Evolutionary conservation across 2,888 invertebrate species (phyloP).

Genomic region (Unio pictorum): DNA sequence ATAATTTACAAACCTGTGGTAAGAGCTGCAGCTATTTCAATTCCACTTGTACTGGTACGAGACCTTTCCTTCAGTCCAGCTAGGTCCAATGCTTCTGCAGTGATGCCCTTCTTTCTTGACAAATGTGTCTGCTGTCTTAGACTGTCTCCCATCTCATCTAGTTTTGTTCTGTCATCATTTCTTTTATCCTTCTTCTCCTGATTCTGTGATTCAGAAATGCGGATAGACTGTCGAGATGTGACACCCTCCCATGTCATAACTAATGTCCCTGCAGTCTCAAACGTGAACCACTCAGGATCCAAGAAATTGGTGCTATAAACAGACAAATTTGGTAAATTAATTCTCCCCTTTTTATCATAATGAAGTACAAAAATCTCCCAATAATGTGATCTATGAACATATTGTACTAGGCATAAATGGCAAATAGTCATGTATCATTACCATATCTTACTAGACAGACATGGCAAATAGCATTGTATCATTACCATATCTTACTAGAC

Average conservation of each 20-base stretch:
- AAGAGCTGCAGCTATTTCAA: slow-evolving; percentile 68
- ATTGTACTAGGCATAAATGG: too few species aligned
- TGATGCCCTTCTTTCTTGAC: slow-evolving; percentile 8
- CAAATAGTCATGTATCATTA: too few species aligned
- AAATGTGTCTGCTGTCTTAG: background rate
- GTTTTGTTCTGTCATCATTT: too few species aligned
- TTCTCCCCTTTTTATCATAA: too few species aligned
- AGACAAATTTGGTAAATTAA: background rate
- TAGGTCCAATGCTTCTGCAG: slow-evolving; percentile 36
- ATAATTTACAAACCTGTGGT: slow-evolving; percentile 53
- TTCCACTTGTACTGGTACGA: slow-evolving; percentile 52
- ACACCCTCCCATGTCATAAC: slow-evolving; percentile 67
- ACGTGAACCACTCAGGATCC: slow-evolving; percentile 70
- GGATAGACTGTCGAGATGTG: slow-evolving; percentile 41
- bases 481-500: too few species aligned
- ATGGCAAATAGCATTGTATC: too few species aligned
- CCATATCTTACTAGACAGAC: too few species aligned
- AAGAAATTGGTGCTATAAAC: slow-evolving; percentile 63
- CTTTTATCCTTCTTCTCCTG: too few species aligned
- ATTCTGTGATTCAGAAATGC: too few species aligned
- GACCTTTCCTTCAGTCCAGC: slow-evolving; percentile 45
- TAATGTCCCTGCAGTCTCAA: slow-evolving; percentile 68
- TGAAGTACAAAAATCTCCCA: too few species aligned
- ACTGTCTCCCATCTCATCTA: too few species aligned
- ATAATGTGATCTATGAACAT: too few species aligned